Conservation (phyloP, 2,888 invertebrate species). For the Drosophila vallismaia region DNA sequence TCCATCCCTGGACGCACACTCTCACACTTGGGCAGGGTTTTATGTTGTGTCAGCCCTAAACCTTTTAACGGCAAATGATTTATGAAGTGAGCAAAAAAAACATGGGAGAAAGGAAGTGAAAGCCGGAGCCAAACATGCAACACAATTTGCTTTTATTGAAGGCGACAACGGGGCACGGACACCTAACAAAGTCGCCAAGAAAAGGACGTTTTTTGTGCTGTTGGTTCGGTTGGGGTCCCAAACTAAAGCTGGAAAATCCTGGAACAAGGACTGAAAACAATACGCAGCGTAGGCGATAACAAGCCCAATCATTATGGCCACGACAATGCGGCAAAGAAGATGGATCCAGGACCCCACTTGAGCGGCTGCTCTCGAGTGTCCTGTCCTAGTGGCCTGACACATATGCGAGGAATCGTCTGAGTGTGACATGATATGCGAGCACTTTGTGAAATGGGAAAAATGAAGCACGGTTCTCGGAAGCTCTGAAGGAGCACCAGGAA, state of each 20-base stretch:
- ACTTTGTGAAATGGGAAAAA: slow-evolving; percentile 78
- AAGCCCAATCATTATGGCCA: slow-evolving; percentile 77
- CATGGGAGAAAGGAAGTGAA: slow-evolving; percentile 34
- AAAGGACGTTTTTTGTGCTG: slow-evolving; percentile 35
- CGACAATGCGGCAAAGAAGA: slow-evolving; percentile 52
- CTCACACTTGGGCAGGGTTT: slow-evolving; percentile 27
- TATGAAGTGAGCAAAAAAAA: slow-evolving; percentile 64
- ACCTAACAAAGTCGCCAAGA: slow-evolving; percentile 24
- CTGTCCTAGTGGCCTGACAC: slow-evolving; percentile 58
- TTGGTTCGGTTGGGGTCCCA: slow-evolving; percentile 20
- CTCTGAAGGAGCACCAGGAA: slow-evolving; percentile 46
- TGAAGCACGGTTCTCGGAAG: slow-evolving; percentile 61
- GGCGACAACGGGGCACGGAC: slow-evolving; percentile 57
- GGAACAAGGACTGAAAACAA: slow-evolving; percentile 55
- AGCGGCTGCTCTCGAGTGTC: slow-evolving; percentile 61
- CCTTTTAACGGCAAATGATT: slow-evolving; percentile 75
- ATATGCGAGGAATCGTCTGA: slow-evolving; percentile 73
- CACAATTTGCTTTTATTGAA: slow-evolving; percentile 79
- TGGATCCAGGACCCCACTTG: slow-evolving; percentile 61
- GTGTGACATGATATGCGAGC: slow-evolving; percentile 81
- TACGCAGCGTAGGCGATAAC: slow-evolving; percentile 72
- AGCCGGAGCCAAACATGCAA: slow-evolving; percentile 70
- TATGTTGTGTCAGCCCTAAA: slow-evolving; percentile 59
- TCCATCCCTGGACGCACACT: slow-evolving; percentile 10
- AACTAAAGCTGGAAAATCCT: slow-evolving; percentile 47